These are phyloP conservation scores for Oryzias sinensis DNA, from an alignment of 2,797 vertebrate genomes.

Conservation along the genomic window DNA sequence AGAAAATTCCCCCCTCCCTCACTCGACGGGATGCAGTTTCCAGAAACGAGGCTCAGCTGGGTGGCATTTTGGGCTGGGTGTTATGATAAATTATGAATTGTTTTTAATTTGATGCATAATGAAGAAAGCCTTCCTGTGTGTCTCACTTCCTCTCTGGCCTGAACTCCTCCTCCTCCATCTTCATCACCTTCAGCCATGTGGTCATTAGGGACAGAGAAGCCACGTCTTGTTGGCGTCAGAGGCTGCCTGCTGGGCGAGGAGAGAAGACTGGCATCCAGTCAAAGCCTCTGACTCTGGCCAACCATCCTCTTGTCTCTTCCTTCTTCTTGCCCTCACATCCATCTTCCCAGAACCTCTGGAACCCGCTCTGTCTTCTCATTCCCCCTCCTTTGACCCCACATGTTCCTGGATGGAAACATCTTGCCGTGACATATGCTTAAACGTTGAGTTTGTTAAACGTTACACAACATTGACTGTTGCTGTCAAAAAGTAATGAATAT, in stretches of 20 bases:
- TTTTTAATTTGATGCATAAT: constrained; percentile 98
- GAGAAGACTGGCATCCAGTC: constrained; percentile 54
- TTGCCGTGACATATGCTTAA: constrained; percentile 60
- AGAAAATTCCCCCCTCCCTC: constrained; percentile 23
- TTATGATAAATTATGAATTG: constrained; percentile 99
- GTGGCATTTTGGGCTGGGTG: constrained; percentile 97
- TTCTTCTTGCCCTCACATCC: neutral
- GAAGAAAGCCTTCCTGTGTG: constrained; percentile 81
- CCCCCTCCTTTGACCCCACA: neutral
- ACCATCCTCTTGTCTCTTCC: neutral
- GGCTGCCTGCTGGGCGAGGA: constrained; percentile 63
- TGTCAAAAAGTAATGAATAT: constrained; percentile 73
- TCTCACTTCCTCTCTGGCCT: constrained; percentile 57
- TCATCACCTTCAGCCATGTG: constrained; percentile 68
- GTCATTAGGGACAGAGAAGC: constrained; percentile 77
- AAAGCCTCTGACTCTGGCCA: constrained; percentile 32
- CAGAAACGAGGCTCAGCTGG: constrained; percentile 95
- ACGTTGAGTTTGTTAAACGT: constrained; percentile 62
- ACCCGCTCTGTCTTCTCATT: neutral
- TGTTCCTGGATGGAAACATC: constrained; percentile 56
- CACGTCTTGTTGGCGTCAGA: constrained; percentile 70
- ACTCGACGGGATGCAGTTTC: constrained; percentile 88
- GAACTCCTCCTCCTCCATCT: constrained; percentile 19
- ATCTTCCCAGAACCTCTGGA: neutral
- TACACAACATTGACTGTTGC: constrained; percentile 62